Conservation (phyloP, 2,888 invertebrate species). For the Ochropacha duplaris region DNA sequence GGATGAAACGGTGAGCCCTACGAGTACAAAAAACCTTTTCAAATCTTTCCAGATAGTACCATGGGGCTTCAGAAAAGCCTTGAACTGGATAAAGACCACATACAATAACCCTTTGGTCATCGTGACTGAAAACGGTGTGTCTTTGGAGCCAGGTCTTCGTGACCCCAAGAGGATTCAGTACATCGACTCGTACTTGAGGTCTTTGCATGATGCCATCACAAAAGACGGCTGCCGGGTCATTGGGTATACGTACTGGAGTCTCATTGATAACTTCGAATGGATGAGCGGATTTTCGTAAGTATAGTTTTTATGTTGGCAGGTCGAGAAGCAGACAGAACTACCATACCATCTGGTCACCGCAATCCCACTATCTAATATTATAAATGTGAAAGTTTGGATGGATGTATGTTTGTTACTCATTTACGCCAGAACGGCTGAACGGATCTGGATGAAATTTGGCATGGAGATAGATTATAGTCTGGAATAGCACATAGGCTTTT, state of each 20-base stretch:
- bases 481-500: no score
- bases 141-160: constrained; percentile 66
- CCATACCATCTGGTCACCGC: no score
- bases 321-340: no score
- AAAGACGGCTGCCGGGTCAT: constrained; percentile 83
- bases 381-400: no score
- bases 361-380: no score
- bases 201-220: constrained; percentile 69
- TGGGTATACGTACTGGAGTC: constrained; percentile 90
- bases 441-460: no score
- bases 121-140: constrained; percentile 85
- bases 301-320: no score
- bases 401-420: no score
- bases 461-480: no score
- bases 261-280: constrained; percentile 94
- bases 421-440: no score
- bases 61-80: constrained; percentile 84
- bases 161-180: constrained; percentile 79
- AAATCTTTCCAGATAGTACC: constrained; percentile 84
- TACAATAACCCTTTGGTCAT: constrained; percentile 83
- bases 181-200: constrained; percentile 73
- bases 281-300: constrained; percentile 86
- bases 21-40: neutral
- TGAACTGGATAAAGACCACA: constrained; percentile 84
- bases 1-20: no score